A percentile compares a stretch with the other conserved stretches of the same genome.
These are phyloP conservation scores for Eremophila alpestris DNA, from an alignment of 2,797 vertebrate genomes.

Conservation along the genomic window DNA sequence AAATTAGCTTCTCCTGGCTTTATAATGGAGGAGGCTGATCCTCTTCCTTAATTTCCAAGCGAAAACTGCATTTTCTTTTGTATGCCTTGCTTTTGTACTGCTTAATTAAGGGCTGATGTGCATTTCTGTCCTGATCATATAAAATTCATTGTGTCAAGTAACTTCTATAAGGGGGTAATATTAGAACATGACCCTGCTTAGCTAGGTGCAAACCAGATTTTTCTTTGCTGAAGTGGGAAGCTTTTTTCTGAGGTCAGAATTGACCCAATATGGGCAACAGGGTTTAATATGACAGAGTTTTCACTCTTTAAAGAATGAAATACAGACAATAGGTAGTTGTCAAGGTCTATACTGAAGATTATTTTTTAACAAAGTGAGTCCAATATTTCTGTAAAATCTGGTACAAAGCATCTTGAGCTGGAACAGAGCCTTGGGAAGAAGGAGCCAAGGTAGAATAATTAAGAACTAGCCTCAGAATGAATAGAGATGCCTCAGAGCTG, in stretches of 20 bases:
- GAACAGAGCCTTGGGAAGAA: neutral
- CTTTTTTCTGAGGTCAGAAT: neutral
- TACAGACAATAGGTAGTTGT: neutral
- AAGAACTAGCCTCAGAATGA: neutral
- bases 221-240: neutral
- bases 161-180: neutral
- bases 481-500: neutral
- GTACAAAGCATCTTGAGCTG: neutral
- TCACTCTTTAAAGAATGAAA: neutral
- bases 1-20: neutral
- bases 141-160: neutral
- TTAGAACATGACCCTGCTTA: neutral
- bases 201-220: neutral
- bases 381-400: neutral
- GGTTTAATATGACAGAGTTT: neutral
- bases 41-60: neutral
- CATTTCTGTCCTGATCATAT: neutral
- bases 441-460: neutral
- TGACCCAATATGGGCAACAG: neutral
- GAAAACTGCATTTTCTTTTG: neutral
- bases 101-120: neutral
- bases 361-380: neutral
- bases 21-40: neutral
- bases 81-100: neutral
- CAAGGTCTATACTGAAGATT: neutral